These are phyloP conservation scores for Acromyrmex charruanus DNA, from an alignment of 1,140 invertebrate species.

Conservation along the genomic window DNA sequence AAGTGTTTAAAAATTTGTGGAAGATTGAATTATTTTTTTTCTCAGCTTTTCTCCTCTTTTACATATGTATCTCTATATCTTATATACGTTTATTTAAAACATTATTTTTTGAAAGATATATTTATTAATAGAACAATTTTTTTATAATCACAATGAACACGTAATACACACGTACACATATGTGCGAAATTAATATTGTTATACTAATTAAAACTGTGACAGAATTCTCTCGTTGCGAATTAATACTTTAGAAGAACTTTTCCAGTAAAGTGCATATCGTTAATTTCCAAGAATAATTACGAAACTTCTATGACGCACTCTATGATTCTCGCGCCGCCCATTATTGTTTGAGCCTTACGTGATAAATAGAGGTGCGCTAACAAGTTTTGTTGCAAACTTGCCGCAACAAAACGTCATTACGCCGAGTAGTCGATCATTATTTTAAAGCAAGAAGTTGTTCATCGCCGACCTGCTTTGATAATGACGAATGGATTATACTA, in stretches of 20 bases:
- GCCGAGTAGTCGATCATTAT: slow-evolving; percentile 38
- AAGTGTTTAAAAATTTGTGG: neutral
- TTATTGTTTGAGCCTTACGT: slow-evolving; percentile 28
- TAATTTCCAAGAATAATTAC: slow-evolving; percentile 44
- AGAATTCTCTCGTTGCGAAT: neutral
- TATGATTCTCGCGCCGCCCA: slow-evolving; percentile 1
- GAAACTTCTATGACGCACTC: slow-evolving; percentile 10
- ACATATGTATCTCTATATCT: neutral
- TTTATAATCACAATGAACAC: no score
- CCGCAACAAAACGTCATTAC: slow-evolving; percentile 16
- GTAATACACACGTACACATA: neutral
- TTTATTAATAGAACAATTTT: neutral
- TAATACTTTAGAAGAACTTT: slow-evolving; percentile 19
- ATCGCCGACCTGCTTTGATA: neutral
- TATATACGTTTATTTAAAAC: neutral
- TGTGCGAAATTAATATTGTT: neutral
- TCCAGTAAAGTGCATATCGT: slow-evolving; percentile 35
- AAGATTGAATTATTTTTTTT: neutral
- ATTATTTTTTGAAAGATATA: neutral
- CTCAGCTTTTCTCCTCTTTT: neutral
- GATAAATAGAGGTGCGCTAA: slow-evolving; percentile 29
- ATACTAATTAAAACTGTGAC: slow-evolving; percentile 6
- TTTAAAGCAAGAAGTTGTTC: neutral
- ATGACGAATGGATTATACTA: neutral
- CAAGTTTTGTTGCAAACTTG: slow-evolving; percentile 37